These are phyloP conservation scores for Bubalus kerabau DNA, from an alignment of 2,113 vertebrate genomes.

Conservation along the genomic window DNA sequence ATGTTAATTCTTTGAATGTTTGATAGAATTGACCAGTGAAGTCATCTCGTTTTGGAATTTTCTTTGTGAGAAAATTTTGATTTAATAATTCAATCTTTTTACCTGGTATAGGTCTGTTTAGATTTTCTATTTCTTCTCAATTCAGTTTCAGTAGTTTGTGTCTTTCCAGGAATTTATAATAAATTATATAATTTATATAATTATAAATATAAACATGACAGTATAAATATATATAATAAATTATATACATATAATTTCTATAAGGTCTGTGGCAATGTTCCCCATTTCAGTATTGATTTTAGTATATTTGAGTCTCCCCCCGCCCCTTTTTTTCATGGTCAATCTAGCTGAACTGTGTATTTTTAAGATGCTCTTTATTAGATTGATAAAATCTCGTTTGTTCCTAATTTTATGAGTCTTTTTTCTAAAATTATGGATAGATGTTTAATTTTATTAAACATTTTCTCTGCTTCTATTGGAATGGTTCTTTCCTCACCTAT, in stretches of 20 bases:
- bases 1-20: background rate
- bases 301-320: background rate
- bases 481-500: no score
- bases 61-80: background rate
- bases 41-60: background rate
- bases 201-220: no score
- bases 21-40: background rate
- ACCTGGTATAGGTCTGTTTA: background rate
- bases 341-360: background rate
- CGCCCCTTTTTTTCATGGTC: background rate
- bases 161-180: background rate
- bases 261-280: background rate
- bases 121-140: background rate
- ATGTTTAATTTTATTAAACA: background rate
- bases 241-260: background rate
- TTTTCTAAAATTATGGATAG: background rate
- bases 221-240: no score
- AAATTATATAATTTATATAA: no score
- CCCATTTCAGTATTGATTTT: background rate
- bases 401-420: background rate
- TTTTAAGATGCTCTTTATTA: background rate
- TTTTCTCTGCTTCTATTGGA: background rate
- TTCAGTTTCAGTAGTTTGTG: background rate
- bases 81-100: background rate
- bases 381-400: background rate